phyloP scores from a whole-genome alignment of 2,113 vertebrate genomes.

The Elanus axillaris region DNA sequence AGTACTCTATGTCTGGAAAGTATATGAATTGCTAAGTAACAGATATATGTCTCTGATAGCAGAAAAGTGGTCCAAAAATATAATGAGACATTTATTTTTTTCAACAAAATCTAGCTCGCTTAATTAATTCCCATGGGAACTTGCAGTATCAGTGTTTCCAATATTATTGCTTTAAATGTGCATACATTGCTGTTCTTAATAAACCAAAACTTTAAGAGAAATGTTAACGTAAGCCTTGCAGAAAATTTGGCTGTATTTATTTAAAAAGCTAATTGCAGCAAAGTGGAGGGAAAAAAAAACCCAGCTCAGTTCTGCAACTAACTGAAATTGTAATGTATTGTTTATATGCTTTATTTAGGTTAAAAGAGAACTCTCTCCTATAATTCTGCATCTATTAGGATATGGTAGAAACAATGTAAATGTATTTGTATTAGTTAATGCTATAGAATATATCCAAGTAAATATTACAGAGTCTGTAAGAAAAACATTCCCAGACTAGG shows the following conservation, averaged over 20 bases:
- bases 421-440: neutral
- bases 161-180: neutral
- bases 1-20: neutral
- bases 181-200: neutral
- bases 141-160: neutral
- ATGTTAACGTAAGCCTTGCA: neutral
- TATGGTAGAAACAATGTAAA: neutral
- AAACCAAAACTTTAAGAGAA: neutral
- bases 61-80: neutral
- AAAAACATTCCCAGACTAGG: neutral
- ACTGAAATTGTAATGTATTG: neutral
- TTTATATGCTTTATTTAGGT: neutral
- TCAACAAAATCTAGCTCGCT: neutral
- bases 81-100: neutral
- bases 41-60: neutral
- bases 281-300: neutral
- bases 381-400: neutral
- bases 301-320: neutral
- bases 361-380: neutral
- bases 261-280: neutral
- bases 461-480: neutral
- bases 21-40: neutral
- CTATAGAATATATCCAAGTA: neutral
- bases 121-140: neutral
- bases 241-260: neutral